Evolutionary conservation across 2,797 vertebrate genomes (phyloP).

Genomic region (Selene dorsalis): DNA sequence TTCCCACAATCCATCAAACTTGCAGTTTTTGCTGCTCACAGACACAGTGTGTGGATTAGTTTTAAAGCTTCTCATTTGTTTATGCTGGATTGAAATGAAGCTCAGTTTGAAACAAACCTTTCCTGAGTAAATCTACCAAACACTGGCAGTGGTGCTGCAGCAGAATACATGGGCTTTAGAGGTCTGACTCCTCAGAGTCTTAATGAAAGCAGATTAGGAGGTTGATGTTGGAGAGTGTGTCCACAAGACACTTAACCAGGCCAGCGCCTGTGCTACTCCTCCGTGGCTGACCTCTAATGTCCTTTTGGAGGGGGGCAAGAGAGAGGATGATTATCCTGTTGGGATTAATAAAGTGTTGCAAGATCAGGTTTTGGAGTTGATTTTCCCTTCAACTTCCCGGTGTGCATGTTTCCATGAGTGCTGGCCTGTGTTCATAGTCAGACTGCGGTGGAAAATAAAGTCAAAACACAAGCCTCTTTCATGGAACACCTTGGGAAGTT

Average conservation of each 20-base stretch:
- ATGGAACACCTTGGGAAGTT: slow-evolving; percentile 68
- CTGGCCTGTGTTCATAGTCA: slow-evolving; percentile 59
- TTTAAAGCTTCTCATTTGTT: slow-evolving; percentile 7
- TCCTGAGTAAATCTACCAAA: background rate
- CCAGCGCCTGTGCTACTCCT: slow-evolving; percentile 1
- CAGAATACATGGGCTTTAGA: background rate
- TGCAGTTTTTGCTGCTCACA: background rate
- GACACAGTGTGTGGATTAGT: background rate
- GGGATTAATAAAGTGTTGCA: slow-evolving; percentile 41
- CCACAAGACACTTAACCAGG: background rate
- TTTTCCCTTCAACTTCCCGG: slow-evolving; percentile 42
- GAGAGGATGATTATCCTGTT: slow-evolving; percentile 13
- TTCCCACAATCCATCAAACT: background rate
- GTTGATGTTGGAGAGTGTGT: background rate
- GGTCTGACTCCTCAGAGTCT: background rate
- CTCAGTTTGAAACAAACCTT: background rate
- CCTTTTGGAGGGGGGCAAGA: background rate
- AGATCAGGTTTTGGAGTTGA: slow-evolving; percentile 36
- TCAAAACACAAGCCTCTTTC: slow-evolving; percentile 80
- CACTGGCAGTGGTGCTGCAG: background rate
- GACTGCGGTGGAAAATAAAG: slow-evolving; percentile 76
- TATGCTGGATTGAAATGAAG: background rate
- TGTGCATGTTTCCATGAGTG: slow-evolving; percentile 66
- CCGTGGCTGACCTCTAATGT: slow-evolving; percentile 18
- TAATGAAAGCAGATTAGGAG: background rate